These are phyloP conservation scores for Neotoma lepida DNA, from an alignment of 2,113 vertebrate species.

Conservation along the genomic window DNA sequence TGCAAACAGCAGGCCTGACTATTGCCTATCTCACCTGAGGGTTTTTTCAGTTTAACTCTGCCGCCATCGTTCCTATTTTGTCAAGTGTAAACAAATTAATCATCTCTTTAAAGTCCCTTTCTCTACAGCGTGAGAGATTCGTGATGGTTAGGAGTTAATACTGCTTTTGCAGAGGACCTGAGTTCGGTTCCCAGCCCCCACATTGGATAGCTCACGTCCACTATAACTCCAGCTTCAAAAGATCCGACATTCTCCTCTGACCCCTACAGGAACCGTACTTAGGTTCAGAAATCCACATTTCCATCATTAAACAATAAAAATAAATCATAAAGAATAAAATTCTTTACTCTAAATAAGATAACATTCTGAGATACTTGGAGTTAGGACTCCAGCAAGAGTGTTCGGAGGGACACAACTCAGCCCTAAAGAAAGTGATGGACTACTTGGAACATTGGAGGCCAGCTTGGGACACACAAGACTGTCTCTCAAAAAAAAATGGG, in stretches of 20 bases:
- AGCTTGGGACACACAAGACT: not conserved
- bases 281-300: not conserved
- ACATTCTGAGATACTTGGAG: not conserved
- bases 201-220: no score
- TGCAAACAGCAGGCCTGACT: constrained; percentile 77
- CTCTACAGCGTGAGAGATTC: not conserved
- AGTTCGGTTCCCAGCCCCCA: not conserved
- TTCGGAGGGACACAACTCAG: not conserved
- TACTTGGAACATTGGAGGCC: no score
- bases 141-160: not conserved
- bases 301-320: not conserved
- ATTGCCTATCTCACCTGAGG: constrained; percentile 76
- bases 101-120: not conserved
- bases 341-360: no score
- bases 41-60: constrained; percentile 73
- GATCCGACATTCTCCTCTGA: not conserved
- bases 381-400: not conserved
- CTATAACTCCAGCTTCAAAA: not conserved
- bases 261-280: no score
- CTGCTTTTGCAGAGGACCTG: not conserved
- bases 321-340: not conserved
- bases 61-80: constrained; percentile 79
- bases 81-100: constrained; percentile 75
- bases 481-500: not conserved
- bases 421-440: no score